Evolutionary conservation across 1,140 invertebrate species (phyloP).

Genomic region (Trichonephila clavipes): DNA sequence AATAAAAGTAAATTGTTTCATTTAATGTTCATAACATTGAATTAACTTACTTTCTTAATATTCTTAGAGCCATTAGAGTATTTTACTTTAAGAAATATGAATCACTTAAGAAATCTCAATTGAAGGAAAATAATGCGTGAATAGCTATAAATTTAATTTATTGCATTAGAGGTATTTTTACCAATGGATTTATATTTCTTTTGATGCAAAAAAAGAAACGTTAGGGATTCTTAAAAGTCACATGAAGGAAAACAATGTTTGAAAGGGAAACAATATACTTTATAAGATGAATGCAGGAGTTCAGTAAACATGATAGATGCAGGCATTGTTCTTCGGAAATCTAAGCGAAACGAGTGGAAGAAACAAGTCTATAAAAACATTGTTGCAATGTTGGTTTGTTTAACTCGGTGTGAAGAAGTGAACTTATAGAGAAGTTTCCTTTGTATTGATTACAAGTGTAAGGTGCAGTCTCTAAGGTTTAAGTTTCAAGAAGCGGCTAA

Average conservation of each 20-base stretch:
- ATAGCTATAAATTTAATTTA: no score
- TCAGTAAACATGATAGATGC: background rate
- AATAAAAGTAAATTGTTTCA: no score
- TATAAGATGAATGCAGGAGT: background rate
- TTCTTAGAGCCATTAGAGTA: no score
- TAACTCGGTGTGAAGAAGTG: background rate
- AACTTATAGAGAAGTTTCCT: background rate
- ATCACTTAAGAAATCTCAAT: no score
- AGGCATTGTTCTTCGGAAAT: background rate
- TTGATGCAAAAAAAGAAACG: background rate
- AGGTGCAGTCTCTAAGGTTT: constrained; percentile 19
- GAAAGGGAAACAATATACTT: background rate
- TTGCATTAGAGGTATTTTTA: no score
- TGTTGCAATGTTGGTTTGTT: background rate
- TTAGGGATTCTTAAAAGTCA: background rate
- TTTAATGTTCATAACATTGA: no score
- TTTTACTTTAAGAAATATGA: no score
- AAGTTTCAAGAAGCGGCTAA: constrained; percentile 42
- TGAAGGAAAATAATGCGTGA: no score
- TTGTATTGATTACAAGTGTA: constrained; percentile 58
- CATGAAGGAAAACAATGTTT: background rate
- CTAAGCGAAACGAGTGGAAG: background rate
- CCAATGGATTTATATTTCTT: background rate
- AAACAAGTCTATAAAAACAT: background rate
- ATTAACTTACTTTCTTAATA: no score